Conservation (phyloP, 2,888 invertebrate species). For the Agrochola circellaris region DNA sequence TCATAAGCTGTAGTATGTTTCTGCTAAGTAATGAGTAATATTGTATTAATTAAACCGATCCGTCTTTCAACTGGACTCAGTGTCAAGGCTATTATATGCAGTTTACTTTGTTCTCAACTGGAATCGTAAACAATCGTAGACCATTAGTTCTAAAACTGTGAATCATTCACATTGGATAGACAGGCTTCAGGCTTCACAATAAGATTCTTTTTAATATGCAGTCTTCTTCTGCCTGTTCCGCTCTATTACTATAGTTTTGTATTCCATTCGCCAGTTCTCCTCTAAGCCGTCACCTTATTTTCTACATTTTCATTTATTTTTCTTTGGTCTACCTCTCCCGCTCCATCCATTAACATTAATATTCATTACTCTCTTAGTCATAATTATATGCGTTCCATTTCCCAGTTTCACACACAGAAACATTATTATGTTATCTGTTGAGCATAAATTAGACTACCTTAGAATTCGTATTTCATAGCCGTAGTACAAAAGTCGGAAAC, state of each 20-base stretch:
- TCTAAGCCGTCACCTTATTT: not conserved
- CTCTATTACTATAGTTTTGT: not conserved
- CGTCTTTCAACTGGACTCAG: not conserved
- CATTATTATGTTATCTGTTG: not conserved
- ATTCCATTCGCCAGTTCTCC: not conserved
- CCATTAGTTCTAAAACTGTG: too few relatives aligned
- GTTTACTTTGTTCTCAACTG: not conserved
- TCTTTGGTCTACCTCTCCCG: not conserved
- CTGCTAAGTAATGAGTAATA: constrained; percentile 8
- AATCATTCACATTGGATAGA: too few relatives aligned
- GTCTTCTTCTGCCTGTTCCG: not conserved
- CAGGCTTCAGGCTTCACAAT: too few relatives aligned
- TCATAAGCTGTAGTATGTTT: not conserved
- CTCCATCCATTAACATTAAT: not conserved
- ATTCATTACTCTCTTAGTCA: not conserved
- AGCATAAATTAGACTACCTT: constrained; percentile 2
- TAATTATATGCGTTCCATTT: not conserved
- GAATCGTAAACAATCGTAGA: constrained; percentile 4
- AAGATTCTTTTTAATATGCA: not conserved
- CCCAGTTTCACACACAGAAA: too few relatives aligned
- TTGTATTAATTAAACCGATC: constrained; percentile 20
- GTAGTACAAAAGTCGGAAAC: constrained; percentile 21
- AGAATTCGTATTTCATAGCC: constrained; percentile 12
- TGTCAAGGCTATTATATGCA: constrained; percentile 23
- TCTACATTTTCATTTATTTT: not conserved